Conservation (phyloP, 2,797 vertebrate species). For the Avahi laniger region DNA sequence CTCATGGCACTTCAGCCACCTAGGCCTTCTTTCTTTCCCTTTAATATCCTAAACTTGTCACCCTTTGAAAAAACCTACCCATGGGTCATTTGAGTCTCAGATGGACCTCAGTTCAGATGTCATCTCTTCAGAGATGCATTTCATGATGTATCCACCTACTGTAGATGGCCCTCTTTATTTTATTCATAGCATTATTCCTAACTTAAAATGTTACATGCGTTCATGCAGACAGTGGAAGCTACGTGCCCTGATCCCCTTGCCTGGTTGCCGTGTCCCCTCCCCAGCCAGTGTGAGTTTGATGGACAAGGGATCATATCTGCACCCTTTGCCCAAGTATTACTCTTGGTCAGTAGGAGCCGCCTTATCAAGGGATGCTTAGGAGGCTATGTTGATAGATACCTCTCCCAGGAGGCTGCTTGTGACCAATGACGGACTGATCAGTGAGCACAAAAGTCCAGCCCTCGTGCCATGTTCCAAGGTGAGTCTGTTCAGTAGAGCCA, state of each 20-base stretch:
- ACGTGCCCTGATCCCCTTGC: no score
- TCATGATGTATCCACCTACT: neutral
- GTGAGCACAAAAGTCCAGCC: neutral
- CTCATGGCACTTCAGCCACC: no score
- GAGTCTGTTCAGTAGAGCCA: neutral
- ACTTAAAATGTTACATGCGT: neutral
- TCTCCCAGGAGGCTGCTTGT: neutral
- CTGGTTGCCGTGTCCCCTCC: neutral
- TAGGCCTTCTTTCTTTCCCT: neutral
- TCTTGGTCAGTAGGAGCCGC: neutral
- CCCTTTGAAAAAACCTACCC: neutral
- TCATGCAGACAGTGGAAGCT: neutral
- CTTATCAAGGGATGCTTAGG: no score
- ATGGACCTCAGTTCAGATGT: neutral
- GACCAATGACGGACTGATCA: neutral
- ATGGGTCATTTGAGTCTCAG: neutral
- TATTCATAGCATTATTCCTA: neutral
- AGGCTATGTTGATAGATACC: accelerated
- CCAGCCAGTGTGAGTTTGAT: neutral
- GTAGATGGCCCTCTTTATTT: neutral
- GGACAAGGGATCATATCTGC: no score
- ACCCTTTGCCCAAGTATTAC: neutral
- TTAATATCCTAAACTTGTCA: neutral
- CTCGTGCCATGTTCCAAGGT: accelerated
- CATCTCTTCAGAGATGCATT: neutral